Base-by-base conservation (phyloP, 2,888 invertebrate species). In the Mythimna impura region DNA sequence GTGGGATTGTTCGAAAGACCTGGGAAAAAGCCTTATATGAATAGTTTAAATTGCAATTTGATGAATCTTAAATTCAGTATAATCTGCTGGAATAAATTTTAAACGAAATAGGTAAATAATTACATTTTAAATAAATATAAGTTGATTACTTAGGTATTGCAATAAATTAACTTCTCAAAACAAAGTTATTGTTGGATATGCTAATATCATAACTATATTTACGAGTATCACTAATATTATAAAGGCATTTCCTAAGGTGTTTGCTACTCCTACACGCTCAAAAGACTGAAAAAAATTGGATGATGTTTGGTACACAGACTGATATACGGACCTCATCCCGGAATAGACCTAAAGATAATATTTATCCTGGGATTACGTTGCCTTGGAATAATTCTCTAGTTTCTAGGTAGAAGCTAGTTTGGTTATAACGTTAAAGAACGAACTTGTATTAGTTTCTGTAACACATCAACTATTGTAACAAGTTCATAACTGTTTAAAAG, bases 41-140 rank as follows among this genome's bases (percentile, higher is more conserved):
- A 30, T 20, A n/a, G 47, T 25, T 61, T 58, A 22, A 12, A 58
- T 74, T 66, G 4, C 34, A 54, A 47, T 66, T 66, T 43, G 34
- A 34, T 54, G 20, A 14, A 36, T 4, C 4, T 60, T 66, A 36
- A 52, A 62, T 70, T 30, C 34, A n/a, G 17, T 22, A 52, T 34
- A 20, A 22, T 65, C 57, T 55, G 34, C 55, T 40, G 5, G 10
- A 55, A 58, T 65, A 0, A 43, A 58, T 58, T 66, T 76, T 30
- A 68, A 60, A 52, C 43, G 20, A 20, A n/a, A 50, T 2, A 25
- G 25, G 25, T 25, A 25, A 25, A 25, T 25, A 25, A 25, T 25
- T 25, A 25, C 1, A 25, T 4, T 17, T 8, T 0, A 17, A 12
- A 57, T 30, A 55, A 66, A 20, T 55, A 14, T 43, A 40, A 47